phyloP scores from a whole-genome alignment of 2,113 vertebrate genomes.

The Drymodes brunneopygia region DNA sequence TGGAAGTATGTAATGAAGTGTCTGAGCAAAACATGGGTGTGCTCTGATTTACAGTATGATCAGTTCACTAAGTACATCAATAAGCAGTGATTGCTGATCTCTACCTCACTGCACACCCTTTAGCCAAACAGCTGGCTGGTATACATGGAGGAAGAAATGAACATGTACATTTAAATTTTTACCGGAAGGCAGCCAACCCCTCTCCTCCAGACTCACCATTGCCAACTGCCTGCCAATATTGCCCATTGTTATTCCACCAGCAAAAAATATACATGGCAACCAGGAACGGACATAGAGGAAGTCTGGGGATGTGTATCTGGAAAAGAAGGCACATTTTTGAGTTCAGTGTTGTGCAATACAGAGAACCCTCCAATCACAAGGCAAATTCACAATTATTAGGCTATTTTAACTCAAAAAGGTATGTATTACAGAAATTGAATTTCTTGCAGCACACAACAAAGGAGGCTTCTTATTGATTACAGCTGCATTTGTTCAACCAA shows the following conservation, averaged over 20 bases:
- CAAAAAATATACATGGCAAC: slow-evolving; percentile 97
- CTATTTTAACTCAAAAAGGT: not conserved
- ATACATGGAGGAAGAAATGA: not conserved
- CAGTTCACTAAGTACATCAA: not conserved
- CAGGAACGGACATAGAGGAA: slow-evolving; percentile 96
- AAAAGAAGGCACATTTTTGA: not conserved
- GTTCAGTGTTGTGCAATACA: not conserved
- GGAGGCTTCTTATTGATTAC: not conserved
- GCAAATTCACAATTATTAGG: not conserved
- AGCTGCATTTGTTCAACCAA: not conserved
- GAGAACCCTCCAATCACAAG: not conserved
- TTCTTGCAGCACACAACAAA: not conserved
- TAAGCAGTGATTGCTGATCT: not conserved
- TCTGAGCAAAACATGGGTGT: not conserved
- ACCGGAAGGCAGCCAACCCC: not conserved
- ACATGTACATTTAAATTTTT: not conserved
- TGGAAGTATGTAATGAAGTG: not conserved
- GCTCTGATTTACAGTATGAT: not conserved
- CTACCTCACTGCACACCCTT: not conserved
- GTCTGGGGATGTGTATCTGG: slow-evolving; percentile 91
- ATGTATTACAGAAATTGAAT: not conserved
- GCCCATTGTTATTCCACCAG: slow-evolving; percentile 96
- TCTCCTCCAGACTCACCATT: slow-evolving; percentile 76
- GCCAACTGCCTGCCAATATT: slow-evolving; percentile 95
- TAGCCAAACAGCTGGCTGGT: not conserved